These are phyloP conservation scores for Petroica traversi DNA, from an alignment of 2,113 vertebrate genomes.

Conservation along the genomic window DNA sequence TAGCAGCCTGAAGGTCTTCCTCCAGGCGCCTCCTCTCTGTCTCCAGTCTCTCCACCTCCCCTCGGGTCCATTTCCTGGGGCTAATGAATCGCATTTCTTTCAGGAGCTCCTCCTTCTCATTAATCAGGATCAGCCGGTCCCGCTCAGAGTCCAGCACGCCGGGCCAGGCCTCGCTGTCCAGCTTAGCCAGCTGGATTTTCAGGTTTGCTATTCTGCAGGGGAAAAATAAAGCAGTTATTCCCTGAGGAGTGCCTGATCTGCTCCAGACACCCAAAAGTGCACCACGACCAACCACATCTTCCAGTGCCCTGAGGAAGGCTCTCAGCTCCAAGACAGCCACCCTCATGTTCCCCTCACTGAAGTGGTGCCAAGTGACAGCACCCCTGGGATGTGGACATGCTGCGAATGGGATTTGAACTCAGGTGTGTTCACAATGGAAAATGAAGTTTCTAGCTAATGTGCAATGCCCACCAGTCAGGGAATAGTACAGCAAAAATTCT, in stretches of 20 bases:
- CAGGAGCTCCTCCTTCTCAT: constrained; percentile 95
- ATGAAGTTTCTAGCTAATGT: not conserved
- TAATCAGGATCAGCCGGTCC: constrained; percentile 94
- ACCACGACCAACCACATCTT: not conserved
- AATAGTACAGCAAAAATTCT: not conserved
- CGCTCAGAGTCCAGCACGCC: constrained; percentile 93
- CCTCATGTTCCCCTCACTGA: not conserved
- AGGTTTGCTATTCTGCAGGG: constrained; percentile 87
- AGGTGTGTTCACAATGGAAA: not conserved
- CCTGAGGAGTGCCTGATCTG: not conserved
- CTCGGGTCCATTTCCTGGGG: constrained; percentile 83
- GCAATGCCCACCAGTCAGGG: not conserved
- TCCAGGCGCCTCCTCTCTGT: constrained; percentile 86
- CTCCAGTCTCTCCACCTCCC: constrained; percentile 87
- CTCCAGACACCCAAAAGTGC: not conserved
- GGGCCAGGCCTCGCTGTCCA: constrained; percentile 96
- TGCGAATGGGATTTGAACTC: not conserved
- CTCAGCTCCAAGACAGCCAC: not conserved
- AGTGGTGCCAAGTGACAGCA: accelerated
- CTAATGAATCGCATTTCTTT: constrained; percentile 92
- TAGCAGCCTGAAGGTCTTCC: constrained; percentile 91
- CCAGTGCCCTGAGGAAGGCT: not conserved
- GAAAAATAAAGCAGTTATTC: not conserved
- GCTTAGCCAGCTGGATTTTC: constrained; percentile 93
- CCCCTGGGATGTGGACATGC: accelerated